phyloP scores from a whole-genome alignment of 2,797 vertebrate species.

The Poecilia gillii region DNA sequence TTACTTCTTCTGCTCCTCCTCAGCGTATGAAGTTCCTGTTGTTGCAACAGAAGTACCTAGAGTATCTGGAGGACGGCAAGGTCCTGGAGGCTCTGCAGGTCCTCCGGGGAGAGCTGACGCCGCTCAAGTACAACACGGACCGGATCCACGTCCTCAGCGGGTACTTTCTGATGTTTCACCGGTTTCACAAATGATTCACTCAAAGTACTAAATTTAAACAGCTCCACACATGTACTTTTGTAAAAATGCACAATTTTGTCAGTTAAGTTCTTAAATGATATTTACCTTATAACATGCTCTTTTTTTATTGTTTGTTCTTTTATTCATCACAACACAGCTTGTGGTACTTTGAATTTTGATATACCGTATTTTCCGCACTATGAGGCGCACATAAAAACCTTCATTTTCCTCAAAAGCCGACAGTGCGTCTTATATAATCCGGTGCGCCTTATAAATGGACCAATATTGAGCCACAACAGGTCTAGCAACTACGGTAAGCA shows the following conservation, averaged over 20 bases:
- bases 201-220: slow-evolving; percentile 5
- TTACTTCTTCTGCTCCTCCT: slow-evolving; percentile 13
- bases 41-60: slow-evolving; percentile 99
- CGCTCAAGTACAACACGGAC: slow-evolving; percentile 98
- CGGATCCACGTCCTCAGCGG: slow-evolving; percentile 98
- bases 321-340: not conserved
- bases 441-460: too few relatives aligned
- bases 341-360: not conserved
- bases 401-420: too few relatives aligned
- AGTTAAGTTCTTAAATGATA: not conserved
- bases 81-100: slow-evolving; percentile 98
- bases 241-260: not conserved
- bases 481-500: too few relatives aligned
- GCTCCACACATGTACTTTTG: not conserved
- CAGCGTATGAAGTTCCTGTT: slow-evolving; percentile 99
- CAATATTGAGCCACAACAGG: too few relatives aligned
- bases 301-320: not conserved
- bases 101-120: slow-evolving; percentile 95
- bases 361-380: not conserved
- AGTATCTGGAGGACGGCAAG: slow-evolving; percentile 98
- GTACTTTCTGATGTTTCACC: slow-evolving; percentile 74
- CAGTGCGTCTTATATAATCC: too few relatives aligned
- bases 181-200: slow-evolving; percentile 3
- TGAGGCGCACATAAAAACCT: too few relatives aligned
- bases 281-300: not conserved